Evolutionary conservation across 2,888 invertebrate genomes (phyloP).

Genomic region (Drosophila mayaguana): DNA sequence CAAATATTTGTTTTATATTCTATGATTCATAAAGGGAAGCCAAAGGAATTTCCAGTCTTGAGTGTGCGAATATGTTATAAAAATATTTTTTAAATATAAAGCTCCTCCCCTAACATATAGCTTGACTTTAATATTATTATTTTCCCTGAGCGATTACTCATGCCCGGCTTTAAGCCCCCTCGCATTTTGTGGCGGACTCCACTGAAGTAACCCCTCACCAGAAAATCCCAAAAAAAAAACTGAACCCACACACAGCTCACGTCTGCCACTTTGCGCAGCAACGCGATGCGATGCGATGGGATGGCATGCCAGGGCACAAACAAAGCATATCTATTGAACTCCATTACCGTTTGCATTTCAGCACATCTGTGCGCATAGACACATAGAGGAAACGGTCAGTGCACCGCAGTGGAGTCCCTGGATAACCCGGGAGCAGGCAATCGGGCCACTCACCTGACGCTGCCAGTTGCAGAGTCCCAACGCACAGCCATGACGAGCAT

Average conservation of each 20-base stretch:
- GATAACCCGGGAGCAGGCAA: constrained; percentile 20
- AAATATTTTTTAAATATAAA: neutral
- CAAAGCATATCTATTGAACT: constrained; percentile 74
- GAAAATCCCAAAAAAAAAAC: neutral
- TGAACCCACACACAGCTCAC: neutral
- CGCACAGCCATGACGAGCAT: constrained; percentile 67
- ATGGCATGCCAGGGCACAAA: constrained; percentile 19
- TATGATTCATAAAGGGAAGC: neutral
- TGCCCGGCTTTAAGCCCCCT: neutral
- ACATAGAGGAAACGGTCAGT: constrained; percentile 33
- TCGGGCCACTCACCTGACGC: constrained; percentile 55
- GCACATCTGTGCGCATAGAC: constrained; percentile 11
- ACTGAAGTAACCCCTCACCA: constrained; percentile 1
- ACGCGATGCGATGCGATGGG: neutral
- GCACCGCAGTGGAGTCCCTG: constrained; percentile 19
- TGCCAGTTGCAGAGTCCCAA: neutral
- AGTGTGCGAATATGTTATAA: constrained; percentile 5
- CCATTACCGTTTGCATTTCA: constrained; percentile 69
- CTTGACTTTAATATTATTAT: neutral
- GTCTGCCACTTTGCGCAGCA: neutral
- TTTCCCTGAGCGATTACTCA: constrained; percentile 16
- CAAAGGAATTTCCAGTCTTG: neutral
- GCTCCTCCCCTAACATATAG: neutral
- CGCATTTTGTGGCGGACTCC: neutral
- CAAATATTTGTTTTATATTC: neutral